Conservation (phyloP, 64 coral and sea anemone species). For the Astreopora myriophthalma region DNA sequence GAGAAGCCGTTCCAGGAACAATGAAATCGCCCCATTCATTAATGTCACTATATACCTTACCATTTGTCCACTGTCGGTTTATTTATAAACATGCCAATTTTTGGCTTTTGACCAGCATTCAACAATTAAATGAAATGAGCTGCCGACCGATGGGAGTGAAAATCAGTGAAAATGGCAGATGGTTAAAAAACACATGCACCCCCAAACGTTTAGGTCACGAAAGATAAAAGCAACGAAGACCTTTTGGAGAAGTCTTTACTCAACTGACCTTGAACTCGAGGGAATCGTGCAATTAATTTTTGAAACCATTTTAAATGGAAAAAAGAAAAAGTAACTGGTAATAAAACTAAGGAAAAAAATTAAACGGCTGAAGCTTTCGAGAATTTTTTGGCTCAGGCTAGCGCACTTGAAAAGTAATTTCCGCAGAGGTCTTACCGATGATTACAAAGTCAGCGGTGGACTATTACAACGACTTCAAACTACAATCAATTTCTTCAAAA, state of each 20-base stretch:
- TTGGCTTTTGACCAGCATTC: slow-evolving; percentile 13
- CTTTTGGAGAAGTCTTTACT: no score
- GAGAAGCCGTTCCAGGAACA: not conserved
- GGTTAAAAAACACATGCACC: not conserved
- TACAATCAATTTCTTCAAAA: not conserved
- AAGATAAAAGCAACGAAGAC: no score
- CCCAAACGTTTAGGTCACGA: not conserved
- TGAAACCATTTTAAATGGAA: not conserved
- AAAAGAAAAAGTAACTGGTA: not conserved
- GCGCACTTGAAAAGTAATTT: not conserved
- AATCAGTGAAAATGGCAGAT: not conserved
- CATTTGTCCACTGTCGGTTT: not conserved
- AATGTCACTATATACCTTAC: not conserved
- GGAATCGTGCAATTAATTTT: not conserved
- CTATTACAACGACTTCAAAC: not conserved
- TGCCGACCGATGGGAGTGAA: not conserved
- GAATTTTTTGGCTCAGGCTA: not conserved
- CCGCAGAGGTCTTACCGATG: not conserved
- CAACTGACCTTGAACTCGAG: not conserved
- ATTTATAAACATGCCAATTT: slow-evolving; percentile 3
- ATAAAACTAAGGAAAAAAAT: not conserved
- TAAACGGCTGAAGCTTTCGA: not conserved
- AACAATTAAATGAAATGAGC: not conserved
- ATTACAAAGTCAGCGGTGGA: not conserved
- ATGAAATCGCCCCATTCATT: not conserved